Base-by-base conservation (phyloP, 2,888 invertebrate genomes). In the Calliphora vomitoria region DNA sequence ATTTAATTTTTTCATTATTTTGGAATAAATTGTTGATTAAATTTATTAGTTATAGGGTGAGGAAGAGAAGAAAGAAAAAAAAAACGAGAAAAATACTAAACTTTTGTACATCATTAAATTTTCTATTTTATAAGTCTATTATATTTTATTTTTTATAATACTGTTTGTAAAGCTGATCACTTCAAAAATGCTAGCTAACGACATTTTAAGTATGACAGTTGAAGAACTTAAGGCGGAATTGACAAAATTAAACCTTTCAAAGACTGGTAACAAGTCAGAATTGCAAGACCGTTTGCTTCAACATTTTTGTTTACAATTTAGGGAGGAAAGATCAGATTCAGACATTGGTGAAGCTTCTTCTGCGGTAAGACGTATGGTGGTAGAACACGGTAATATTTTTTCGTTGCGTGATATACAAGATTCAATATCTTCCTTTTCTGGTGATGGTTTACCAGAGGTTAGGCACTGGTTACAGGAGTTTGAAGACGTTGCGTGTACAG, bases 401-500 rank as follows among this genome's bases (percentile, higher is more conserved):
- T 82, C 58, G 0, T 47, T 86, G 35, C 75, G 74, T 0, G 74
- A 82, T 68, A 82, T 86, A 66, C 60, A 62, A 18, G 85, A 86
- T 35, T 64, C 72, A n/a, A 50, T 86, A 18, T 47, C 64, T 4
- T 18, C 68, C 15, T 85, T 80, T 81, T 41, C 64, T 2, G 80
- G 81, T 31, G 82, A 84, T 38, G 69, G 83, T 68, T 53, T 71
- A 20, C 82, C 82, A 8, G 83, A 85, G 31, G 25, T 85, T 55
- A 55, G 68, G 20, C 76, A 83, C 47, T 88, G 88, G 86, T 44
- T 81, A 15, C 18, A 38, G 8, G 83, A 86, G 66, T 88, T 88
- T 31, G 82, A 88, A 41, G 81, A 87, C 25, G 76, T 74, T 44
- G 88, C 86, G 25, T 44, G 35, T 11, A 80, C 74, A 10, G 75